Evolutionary conservation across 2,113 vertebrate genomes (phyloP).

Genomic region (Pungitius pungitius): DNA sequence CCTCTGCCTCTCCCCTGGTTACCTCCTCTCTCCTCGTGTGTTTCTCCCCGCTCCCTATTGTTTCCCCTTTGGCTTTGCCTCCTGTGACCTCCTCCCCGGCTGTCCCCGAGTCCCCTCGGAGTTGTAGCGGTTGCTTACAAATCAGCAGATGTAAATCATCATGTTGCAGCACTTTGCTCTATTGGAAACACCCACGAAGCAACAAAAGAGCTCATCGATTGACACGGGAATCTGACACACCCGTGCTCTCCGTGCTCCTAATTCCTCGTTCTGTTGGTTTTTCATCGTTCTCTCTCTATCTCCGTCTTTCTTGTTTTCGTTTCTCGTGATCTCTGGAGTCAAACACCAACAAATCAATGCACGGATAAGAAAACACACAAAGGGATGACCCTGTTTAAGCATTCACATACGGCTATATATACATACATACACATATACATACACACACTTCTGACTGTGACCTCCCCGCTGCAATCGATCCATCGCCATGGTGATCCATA

Average conservation of each 20-base stretch:
- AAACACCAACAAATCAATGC: conserved; percentile 14
- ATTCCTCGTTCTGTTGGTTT: conserved; percentile 25
- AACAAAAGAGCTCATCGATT: conserved; percentile 71
- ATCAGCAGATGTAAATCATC: conserved; percentile 65
- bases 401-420: not conserved
- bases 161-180: conserved; percentile 61
- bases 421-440: not conserved
- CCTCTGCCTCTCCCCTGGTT: conserved; percentile 20
- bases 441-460: conserved; percentile 33
- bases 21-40: not conserved
- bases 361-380: conserved; percentile 13
- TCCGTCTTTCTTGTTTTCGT: not conserved
- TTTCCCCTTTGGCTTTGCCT: not conserved
- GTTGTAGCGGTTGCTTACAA: conserved; percentile 35
- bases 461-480: conserved; percentile 48
- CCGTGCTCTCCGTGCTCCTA: conserved; percentile 25
- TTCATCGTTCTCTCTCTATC: not conserved
- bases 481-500: conserved; percentile 58
- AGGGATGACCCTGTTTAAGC: not conserved
- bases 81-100: conserved; percentile 4
- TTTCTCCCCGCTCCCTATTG: not conserved
- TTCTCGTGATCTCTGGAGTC: not conserved
- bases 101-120: conserved; percentile 19
- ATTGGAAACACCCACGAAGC: conserved; percentile 55
- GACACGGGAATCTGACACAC: conserved; percentile 59